phyloP scores from a whole-genome alignment of 1,140 invertebrate species.

The Sipha flava region DNA sequence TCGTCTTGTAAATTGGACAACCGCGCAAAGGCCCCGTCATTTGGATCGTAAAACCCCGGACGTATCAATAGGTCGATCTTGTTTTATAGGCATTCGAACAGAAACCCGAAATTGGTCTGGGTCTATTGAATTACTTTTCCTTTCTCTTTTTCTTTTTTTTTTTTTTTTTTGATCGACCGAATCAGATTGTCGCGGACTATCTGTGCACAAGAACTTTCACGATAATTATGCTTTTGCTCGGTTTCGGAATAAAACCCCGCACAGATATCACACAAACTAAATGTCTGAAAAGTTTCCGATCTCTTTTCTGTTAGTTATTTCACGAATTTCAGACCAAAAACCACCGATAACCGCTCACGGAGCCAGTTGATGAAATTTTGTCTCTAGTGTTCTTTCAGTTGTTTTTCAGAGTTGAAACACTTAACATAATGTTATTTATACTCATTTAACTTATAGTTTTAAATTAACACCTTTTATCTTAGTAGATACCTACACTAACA shows the following conservation, averaged over 20 bases:
- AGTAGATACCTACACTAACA: too few species aligned
- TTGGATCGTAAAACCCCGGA: conserved; percentile 18
- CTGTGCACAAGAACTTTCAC: neutral
- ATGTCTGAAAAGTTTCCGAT: neutral
- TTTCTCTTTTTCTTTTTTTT: neutral
- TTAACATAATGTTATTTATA: neutral
- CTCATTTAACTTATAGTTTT: too few species aligned
- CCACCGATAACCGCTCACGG: neutral
- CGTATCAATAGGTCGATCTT: conserved; percentile 30
- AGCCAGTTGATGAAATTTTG: too few species aligned
- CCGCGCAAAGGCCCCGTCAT: neutral
- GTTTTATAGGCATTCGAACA: conserved; percentile 21
- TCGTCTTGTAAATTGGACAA: conserved; percentile 16
- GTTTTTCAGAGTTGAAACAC: neutral
- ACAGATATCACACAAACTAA: neutral
- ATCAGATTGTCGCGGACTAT: neutral
- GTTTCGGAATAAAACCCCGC: neutral
- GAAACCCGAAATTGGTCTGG: conserved; percentile 5
- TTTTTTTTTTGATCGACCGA: neutral
- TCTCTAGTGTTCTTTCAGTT: neutral
- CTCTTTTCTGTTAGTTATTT: neutral
- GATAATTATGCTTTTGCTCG: conserved; percentile 6
- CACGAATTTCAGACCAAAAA: neutral
- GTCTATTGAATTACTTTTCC: conserved; percentile 1
- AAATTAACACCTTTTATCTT: too few species aligned